Evolutionary conservation across 30 jellyfish, hydroid and myxozoan species (phyloP), one percentile per base, ranked within the genome.

Genomic region (Aurelia aurita complex sp. Pacific): DNA sequence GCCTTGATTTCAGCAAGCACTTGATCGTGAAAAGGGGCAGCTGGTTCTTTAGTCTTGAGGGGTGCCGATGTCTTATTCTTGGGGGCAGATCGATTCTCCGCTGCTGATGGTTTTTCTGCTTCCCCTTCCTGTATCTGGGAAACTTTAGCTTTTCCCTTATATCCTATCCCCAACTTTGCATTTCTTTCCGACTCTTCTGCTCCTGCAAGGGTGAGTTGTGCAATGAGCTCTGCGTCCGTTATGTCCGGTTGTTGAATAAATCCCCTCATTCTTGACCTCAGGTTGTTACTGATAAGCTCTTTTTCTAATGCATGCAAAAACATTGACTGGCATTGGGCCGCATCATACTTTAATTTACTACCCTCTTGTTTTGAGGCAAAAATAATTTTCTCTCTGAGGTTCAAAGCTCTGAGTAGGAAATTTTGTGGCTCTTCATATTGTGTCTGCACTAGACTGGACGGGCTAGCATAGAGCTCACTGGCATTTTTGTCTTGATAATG

Each of bases 401-500:
- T 82, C 33, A 82, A 62, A 8, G 91, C 91, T n/a, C 85, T 79
- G 38, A 82, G 50, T 7, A 82, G 91, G 61, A 69, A 82, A 63
- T 82, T 69, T 17, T 82, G 72, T 14, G 91, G 91, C 50, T 70
- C 91, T 63, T 82, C 85, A 14, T 42, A 53, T 61, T 82, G 65
- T 2, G 17, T 5, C 43, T 84, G 93, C 19, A 46, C 83, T 80
- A 84, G 17, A 66, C 29, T 63, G 6, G 87, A 50, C 2, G 73
- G 67, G 67, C 82, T 84, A 9, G 82, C 66, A 74, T 64, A 63
- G 15, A 84, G 76, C 35, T 46, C 87, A 74, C 93, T 73, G 38
- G 91, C 91, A 53, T 82, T 82, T 38, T 70, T 82, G 73, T 71
- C 85, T 70, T 82, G 77, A 36, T 62, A 82, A 35, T 82, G 85